Evolutionary conservation across 2,888 invertebrate species (phyloP).

Genomic region (Ornithoptera alexandrae): DNA sequence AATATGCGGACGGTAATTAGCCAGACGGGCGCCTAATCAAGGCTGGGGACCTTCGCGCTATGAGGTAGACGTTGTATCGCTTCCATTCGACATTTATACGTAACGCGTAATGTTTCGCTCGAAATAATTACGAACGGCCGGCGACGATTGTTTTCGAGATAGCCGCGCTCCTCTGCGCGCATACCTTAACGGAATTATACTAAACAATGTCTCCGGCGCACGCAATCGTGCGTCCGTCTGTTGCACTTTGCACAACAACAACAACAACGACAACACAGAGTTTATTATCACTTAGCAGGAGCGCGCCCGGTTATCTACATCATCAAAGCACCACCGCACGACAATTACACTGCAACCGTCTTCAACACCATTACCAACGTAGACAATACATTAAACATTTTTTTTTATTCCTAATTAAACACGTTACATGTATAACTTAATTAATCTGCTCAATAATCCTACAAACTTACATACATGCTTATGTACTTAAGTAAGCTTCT

Average conservation of each 20-base stretch:
- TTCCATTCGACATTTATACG: conserved; percentile 13
- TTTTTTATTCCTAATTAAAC: too few species aligned
- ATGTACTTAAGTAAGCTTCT: too few species aligned
- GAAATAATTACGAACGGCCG: conserved; percentile 74
- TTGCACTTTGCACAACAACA: too few species aligned
- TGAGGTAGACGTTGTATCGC: background rate
- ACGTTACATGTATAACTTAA: too few species aligned
- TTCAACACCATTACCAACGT: conserved; percentile 9
- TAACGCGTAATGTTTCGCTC: conserved; percentile 50
- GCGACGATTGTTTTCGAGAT: conserved; percentile 74
- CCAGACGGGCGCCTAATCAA: too few species aligned
- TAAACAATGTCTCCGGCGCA: conserved; percentile 62
- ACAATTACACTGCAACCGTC: conserved; percentile 22
- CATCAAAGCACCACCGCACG: conserved; percentile 22
- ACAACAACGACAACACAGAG: too few species aligned
- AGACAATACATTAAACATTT: background rate
- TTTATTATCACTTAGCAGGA: background rate
- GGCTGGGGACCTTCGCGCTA: too few species aligned
- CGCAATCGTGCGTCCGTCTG: conserved; percentile 31
- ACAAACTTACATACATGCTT: too few species aligned
- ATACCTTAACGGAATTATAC: conserved; percentile 75
- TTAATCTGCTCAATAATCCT: too few species aligned
- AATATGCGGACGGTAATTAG: too few species aligned
- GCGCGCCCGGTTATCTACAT: conserved; percentile 8
- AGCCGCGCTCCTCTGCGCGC: conserved; percentile 68